A percentile compares a stretch with the other conserved stretches of the same genome.
Evolutionary conservation across 2,113 vertebrate genomes (phyloP).

Genomic region (Nettapus auritus): DNA sequence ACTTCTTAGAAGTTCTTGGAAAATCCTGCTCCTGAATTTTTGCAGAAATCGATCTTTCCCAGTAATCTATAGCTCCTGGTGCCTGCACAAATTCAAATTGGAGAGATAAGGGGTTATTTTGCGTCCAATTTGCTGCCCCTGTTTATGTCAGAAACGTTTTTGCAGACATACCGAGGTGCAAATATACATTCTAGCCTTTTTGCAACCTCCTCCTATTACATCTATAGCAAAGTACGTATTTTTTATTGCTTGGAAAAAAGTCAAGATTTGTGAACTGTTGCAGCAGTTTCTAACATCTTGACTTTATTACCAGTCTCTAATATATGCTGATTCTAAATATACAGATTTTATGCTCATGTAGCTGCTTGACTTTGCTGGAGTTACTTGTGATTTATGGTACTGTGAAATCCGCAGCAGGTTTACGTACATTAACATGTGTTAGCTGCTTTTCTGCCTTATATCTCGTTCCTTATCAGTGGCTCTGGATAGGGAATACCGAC

Average conservation of each 20-base stretch:
- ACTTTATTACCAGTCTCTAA: background rate
- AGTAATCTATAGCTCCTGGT: background rate
- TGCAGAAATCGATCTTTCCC: constrained; percentile 1
- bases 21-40: constrained; percentile 31
- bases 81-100: background rate
- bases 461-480: background rate
- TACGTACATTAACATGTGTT: background rate
- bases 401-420: background rate
- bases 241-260: background rate
- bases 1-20: constrained; percentile 22
- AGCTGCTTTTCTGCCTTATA: background rate
- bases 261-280: background rate
- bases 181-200: constrained; percentile 11
- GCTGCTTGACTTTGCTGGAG: constrained; percentile 26
- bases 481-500: background rate
- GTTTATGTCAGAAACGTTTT: background rate
- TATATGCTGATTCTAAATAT: constrained; percentile 36
- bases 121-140: background rate
- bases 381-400: constrained; percentile 6
- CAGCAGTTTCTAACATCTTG: constrained; percentile 18
- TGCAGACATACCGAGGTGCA: constrained; percentile 14
- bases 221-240: background rate
- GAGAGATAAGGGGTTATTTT: constrained; percentile 27
- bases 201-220: background rate
- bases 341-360: constrained; percentile 18